Base-by-base conservation (phyloP, 2,797 vertebrate species). In the Falco peregrinus region DNA sequence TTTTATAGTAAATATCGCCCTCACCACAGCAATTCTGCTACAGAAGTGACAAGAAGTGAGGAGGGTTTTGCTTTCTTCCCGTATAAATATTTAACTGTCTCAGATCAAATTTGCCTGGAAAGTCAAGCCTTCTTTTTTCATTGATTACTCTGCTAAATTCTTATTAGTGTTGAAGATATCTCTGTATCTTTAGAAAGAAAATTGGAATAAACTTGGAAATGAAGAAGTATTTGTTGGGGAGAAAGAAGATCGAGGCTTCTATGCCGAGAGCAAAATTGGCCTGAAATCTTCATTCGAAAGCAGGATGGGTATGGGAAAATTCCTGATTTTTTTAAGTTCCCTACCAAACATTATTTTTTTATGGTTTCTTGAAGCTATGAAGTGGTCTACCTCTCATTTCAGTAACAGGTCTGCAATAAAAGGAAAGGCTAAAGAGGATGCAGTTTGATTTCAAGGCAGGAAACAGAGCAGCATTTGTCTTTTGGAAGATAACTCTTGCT, bases 401-500 rank as follows among this genome's bases (percentile, higher is more conserved):
- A 71, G 29, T 33, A 73, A 39, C 10, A 57, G 21, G 10, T 25
- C 29, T 6, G n/a, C 54, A 5, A 64, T 63, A 70, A 60, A 22
- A 15, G 6, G 21, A n/a, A 6, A 22, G 5, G 9, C 35, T 85
- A 48, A 63, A 61, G n/a, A 43, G 6, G 13, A 50, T 71, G 69
- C 37, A 83, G 73, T 76, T 88, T 92, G 89, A 64, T 82, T 79
- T 93, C 76, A 84, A 90, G 64, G 87, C 65, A 91, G 65, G 82
- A 89, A 96, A 65, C 15, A 41, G 86, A 96, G 74, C 70, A 73
- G 70, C 74, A 84, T 71, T 83, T 96, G 92, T 78, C 78, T 90
- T 96, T 95, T 88, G 70, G 17, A 93, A 95, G 87, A 76, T 50
- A 61, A 69, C 17, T 89, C 39, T 51, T 56, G 12, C 7, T 76